A percentile compares a stretch with the other conserved stretches of the same genome.
These are phyloP conservation scores for Anoplophora glabripennis DNA, from an alignment of 1,140 invertebrate genomes.

Conservation along the genomic window DNA sequence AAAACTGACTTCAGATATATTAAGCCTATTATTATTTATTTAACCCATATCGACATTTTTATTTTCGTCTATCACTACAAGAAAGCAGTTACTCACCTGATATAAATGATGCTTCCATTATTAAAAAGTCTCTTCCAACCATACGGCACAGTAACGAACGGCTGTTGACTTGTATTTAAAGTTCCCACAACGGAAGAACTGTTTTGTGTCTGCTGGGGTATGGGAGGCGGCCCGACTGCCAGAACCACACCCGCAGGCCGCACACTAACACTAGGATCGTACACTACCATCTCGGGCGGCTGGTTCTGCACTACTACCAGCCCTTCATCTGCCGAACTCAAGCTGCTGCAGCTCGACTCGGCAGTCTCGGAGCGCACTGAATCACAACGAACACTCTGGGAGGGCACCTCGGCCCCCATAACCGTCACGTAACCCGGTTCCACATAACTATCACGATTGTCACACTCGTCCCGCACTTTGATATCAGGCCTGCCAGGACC, in stretches of 20 bases:
- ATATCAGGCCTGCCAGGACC: conserved; percentile 34
- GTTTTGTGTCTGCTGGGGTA: conserved; percentile 29
- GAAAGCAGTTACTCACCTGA: conserved; percentile 52
- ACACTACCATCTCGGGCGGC: conserved; percentile 45
- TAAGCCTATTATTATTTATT: no score
- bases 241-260: conserved; percentile 40
- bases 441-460: conserved; percentile 32
- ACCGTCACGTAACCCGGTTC: conserved; percentile 42
- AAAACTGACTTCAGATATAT: no score
- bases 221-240: conserved; percentile 33
- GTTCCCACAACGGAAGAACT: conserved; percentile 24
- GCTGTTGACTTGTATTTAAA: conserved; percentile 22
- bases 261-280: conserved; percentile 46
- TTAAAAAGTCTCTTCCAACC: conserved; percentile 57
- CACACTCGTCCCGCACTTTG: conserved; percentile 38
- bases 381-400: conserved; percentile 46
- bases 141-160: conserved; percentile 51
- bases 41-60: no score
- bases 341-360: conserved; percentile 51
- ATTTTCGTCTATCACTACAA: no score
- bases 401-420: conserved; percentile 38
- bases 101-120: conserved; percentile 56
- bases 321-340: conserved; percentile 48
- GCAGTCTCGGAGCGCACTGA: conserved; percentile 51
- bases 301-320: conserved; percentile 39